Conservation (phyloP, 2,113 vertebrate genomes). For the Tamias sibiricus region DNA sequence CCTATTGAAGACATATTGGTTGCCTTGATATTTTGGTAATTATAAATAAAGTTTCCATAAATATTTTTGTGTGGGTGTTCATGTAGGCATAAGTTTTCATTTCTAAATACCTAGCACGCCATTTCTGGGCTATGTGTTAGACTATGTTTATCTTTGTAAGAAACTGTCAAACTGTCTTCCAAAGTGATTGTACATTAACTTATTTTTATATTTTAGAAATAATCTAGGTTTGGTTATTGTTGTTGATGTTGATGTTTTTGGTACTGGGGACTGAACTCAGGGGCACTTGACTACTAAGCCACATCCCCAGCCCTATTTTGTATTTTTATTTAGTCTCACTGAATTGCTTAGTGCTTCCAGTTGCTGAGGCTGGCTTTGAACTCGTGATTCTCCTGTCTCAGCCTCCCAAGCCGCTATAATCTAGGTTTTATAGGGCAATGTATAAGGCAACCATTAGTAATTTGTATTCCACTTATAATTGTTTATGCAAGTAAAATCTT, state of each 20-base stretch:
- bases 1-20: background rate
- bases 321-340: too few species aligned
- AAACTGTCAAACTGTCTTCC: background rate
- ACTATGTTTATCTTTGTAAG: background rate
- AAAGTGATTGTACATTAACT: background rate
- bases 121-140: background rate
- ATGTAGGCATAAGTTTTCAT: background rate
- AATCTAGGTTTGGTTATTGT: background rate
- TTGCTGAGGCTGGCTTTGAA: too few species aligned
- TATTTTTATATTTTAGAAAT: constrained; percentile 17
- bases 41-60: background rate
- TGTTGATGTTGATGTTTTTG: too few species aligned
- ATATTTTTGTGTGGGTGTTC: background rate
- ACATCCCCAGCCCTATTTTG: too few species aligned
- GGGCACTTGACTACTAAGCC: too few species aligned
- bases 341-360: too few species aligned
- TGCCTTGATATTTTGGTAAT: background rate
- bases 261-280: too few species aligned
- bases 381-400: too few species aligned
- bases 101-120: background rate
- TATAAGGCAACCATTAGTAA: background rate
- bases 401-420: background rate
- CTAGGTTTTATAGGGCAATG: background rate
- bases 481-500: constrained; percentile 32
- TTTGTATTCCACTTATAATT: background rate